phyloP scores from a whole-genome alignment of 2,888 invertebrate genomes.

The Synanthedon formicaeformis region DNA sequence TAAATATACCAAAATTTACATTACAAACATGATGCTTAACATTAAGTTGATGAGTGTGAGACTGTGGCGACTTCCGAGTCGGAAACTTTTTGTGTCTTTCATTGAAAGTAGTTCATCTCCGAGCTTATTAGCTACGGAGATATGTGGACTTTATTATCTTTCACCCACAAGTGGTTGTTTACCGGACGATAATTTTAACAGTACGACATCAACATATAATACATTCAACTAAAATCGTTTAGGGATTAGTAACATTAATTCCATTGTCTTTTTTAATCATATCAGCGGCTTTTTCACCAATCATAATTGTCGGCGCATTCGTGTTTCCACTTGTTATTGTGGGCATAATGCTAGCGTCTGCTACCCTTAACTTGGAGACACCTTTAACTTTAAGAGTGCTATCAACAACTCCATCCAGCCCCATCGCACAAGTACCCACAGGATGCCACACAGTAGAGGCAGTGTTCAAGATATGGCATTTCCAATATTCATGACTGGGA shows the following conservation, averaged over 20 bases:
- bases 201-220: too few relatives aligned
- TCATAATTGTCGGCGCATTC: constrained; percentile 81
- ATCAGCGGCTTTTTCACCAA: constrained; percentile 63
- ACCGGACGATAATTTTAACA: too few relatives aligned
- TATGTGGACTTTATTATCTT: too few relatives aligned
- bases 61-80: too few relatives aligned
- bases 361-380: constrained; percentile 63
- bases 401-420: constrained; percentile 14
- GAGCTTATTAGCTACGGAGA: too few relatives aligned
- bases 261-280: neutral
- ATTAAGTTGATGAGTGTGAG: too few relatives aligned
- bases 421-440: constrained; percentile 19
- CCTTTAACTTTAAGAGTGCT: constrained; percentile 12
- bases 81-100: too few relatives aligned
- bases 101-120: too few relatives aligned
- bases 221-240: neutral
- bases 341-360: constrained; percentile 82
- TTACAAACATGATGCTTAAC: too few relatives aligned
- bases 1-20: too few relatives aligned
- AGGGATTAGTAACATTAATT: neutral
- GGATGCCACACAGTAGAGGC: constrained; percentile 9
- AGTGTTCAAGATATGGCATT: constrained; percentile 11
- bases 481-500: constrained; percentile 12
- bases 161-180: too few relatives aligned
- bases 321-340: constrained; percentile 78